Conservation (phyloP, 2,113 vertebrate genomes). For the Entelurus aequoreus region DNA sequence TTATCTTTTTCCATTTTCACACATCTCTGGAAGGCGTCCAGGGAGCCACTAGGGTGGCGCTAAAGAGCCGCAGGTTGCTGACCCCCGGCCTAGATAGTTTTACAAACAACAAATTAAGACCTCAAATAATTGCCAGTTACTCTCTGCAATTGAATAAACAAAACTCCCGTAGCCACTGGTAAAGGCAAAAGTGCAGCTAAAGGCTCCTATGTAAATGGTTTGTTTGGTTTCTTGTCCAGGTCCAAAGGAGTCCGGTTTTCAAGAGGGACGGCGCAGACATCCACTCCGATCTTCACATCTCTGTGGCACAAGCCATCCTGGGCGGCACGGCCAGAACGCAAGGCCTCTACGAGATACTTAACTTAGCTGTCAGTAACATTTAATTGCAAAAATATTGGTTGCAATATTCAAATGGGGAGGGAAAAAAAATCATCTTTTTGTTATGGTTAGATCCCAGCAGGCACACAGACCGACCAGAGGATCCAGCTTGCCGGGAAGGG, state of each 20-base stretch:
- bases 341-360: constrained; percentile 90
- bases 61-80: no score
- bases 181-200: no score
- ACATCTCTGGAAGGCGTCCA: no score
- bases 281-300: constrained; percentile 87
- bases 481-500: constrained; percentile 89
- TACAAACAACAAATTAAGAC: no score
- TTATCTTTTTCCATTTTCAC: no score
- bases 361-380: constrained; percentile 75
- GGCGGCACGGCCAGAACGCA: constrained; percentile 86
- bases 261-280: constrained; percentile 90
- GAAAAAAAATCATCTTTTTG: no score
- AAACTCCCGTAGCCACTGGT: no score
- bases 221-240: constrained; percentile 63
- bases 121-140: no score
- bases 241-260: constrained; percentile 90
- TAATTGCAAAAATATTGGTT: background rate
- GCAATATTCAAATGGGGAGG: no score
- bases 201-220: background rate
- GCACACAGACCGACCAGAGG: constrained; percentile 84
- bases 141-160: no score
- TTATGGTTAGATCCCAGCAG: constrained; percentile 80
- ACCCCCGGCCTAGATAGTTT: no score
- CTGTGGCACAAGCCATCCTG: constrained; percentile 89
- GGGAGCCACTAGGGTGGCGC: no score